Evolutionary conservation across 2,797 vertebrate species (phyloP), one percentile per base, ranked within the genome.

Genomic region (Trematomus bernacchii): DNA sequence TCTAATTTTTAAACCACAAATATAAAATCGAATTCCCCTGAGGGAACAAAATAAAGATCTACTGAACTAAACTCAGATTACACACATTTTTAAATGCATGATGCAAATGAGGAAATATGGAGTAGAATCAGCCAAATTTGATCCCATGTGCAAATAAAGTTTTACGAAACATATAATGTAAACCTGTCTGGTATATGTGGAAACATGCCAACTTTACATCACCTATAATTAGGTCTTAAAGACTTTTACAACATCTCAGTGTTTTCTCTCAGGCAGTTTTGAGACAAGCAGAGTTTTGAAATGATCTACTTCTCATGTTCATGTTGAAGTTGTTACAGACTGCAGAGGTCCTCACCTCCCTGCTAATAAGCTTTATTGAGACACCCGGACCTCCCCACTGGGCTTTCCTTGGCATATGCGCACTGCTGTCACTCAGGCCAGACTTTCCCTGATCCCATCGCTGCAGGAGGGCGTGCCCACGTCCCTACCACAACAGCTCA

Each of bases 281-380:
- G 46, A 69, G 62, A 70, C 23, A 43, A 16, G 58, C 18, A 37
- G 6, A 37, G 33, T 66, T 73, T 83, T 68, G 50, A 57, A 73
- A 44, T 47, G 64, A 72, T 54, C 67, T 80, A 63, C 73, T 67
- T 84, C 70, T 73, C 54, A 82, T 79, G 76, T 66, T 83, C 73
- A 80, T 57, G 52, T 70, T 73, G 55, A 71, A 85, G 60, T 77
- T 79, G 71, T 81, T 79, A 62, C 65, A 64, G 53, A 69, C 72
- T 66, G 60, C 73, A 70, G 78, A 83, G 73, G 73, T 89, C 80
- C 63, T 86, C 80, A 86, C 83, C 82, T 90, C 66, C 76, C 54
- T 78, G 37, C 78, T 90, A 92, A 92, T 92, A 92, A 90, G 88
- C 92, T 87, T 93, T 87, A 91, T 92, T 92, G 87, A 91, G 87